Evolutionary conservation across 2,888 invertebrate species (phyloP).

Genomic region (Hemistola chrysoprasaria): DNA sequence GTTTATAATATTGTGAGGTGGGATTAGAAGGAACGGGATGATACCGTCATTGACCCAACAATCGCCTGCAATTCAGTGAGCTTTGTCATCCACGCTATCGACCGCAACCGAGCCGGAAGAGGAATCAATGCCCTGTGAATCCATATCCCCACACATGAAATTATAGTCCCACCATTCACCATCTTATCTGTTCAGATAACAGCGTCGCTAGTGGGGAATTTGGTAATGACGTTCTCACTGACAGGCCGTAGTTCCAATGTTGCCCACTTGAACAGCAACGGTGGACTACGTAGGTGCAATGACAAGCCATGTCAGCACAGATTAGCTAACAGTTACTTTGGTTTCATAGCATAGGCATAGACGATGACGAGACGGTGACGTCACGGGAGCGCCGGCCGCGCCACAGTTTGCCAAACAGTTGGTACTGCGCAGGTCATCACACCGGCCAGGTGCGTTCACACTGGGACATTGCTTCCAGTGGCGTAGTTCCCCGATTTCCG

Average conservation of each 20-base stretch:
- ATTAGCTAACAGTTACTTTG: constrained; percentile 12
- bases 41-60: constrained; percentile 1
- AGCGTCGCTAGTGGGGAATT: too few species aligned
- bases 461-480: constrained; percentile 35
- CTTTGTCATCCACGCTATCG: constrained; percentile 19
- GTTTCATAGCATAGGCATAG: too few species aligned
- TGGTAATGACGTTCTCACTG: too few species aligned
- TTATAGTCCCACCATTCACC: too few species aligned
- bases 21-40: too few species aligned
- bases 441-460: constrained; percentile 66
- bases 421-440: constrained; percentile 58
- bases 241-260: too few species aligned
- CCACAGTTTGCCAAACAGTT: constrained; percentile 21
- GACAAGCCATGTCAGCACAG: constrained; percentile 39
- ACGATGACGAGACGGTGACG: constrained; percentile 64
- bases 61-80: not conserved
- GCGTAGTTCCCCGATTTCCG: constrained; percentile 45
- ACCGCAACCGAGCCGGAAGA: constrained; percentile 34
- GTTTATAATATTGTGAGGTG: too few species aligned
- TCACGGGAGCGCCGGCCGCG: constrained; percentile 68
- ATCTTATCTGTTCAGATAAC: too few species aligned
- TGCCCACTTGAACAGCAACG: too few species aligned
- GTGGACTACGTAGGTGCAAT: constrained; percentile 37
- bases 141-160: constrained; percentile 10
- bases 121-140: constrained; percentile 32